phyloP scores from a whole-genome alignment of 2,113 vertebrate species.

The Protobothrops flavoviridis region DNA sequence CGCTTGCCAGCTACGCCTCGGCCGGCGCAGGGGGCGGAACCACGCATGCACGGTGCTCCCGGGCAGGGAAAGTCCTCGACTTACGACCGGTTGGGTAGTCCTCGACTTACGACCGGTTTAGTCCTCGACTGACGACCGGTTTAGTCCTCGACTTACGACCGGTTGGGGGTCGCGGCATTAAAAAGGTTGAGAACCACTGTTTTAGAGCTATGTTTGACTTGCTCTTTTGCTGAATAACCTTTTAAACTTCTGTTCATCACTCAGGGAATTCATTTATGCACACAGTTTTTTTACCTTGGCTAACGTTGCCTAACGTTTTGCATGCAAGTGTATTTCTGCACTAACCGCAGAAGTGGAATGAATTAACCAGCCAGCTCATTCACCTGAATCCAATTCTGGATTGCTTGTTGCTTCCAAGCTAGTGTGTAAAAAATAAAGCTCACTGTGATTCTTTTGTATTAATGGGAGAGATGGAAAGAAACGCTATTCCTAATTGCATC shows the following conservation, averaged over 20 bases:
- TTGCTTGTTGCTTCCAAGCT: not conserved
- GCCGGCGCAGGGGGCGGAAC: too few species aligned
- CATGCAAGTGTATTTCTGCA: not conserved
- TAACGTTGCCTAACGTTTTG: not conserved
- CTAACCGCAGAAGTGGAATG: not conserved
- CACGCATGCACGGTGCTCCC: too few species aligned
- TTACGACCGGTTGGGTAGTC: too few species aligned
- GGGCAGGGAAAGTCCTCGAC: too few species aligned
- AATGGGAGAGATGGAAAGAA: not conserved
- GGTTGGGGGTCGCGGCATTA: too few species aligned
- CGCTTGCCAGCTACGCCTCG: too few species aligned
- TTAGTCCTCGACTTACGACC: too few species aligned
- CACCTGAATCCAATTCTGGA: not conserved
- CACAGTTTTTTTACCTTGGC: not conserved
- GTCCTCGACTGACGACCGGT: too few species aligned
- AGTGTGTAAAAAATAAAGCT: not conserved
- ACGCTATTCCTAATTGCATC: not conserved
- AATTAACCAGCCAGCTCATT: not conserved
- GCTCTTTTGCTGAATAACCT: not conserved
- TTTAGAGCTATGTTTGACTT: not conserved
- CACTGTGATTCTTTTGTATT: not conserved
- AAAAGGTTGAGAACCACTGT: too few species aligned
- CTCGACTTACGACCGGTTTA: too few species aligned
- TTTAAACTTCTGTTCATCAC: not conserved
- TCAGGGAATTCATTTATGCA: not conserved